Base-by-base conservation (phyloP, 2,888 invertebrate genomes). In the Orchestes rusci region DNA sequence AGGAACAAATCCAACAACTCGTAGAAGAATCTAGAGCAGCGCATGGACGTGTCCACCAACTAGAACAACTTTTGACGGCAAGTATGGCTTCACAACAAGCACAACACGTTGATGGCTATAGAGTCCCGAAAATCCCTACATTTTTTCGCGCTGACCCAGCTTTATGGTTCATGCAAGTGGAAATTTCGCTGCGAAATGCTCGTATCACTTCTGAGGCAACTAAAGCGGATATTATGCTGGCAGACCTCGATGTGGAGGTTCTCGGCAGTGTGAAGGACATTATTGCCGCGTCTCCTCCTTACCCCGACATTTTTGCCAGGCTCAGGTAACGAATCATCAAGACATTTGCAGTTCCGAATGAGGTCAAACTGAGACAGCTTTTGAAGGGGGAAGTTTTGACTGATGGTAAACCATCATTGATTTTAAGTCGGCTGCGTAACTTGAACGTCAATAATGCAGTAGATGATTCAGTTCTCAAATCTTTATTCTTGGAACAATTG, bases 361-460 rank as follows among this genome's bases (percentile, higher is more conserved):
- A 31, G 13, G 8, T 12, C 7, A 31, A 31, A 12, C 13, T 31
- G 31, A 31, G 31, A 12, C 31, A 31, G 13, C 31, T 31, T 31
- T 31, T 35, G 16, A 19, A 17, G 17, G 17, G 31, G 5, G 34
- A 33, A 20, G 38, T 38, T 8, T 39, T 39, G 18, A 39, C 39
- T 15, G 39, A 36, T 29, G 39, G 39, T 38, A 39, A 39, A 18
- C 39, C 39, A 15, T 39, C 39, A 8, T 38, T 36, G 12, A 39
- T 39, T 15, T 39, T 39, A 39, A 39, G 39, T 17, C 39, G 39
- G 8, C 16, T 39, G 10, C 39, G 39, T 19, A 39, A 36, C 18
- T 12, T 31, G 5, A 31, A 31, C 12, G 31, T 31, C 7, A 12
- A 12, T 5, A 31, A 12, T 12, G 31, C 31, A 10, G 17, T 36